These are phyloP conservation scores for Hyphantria cunea DNA, from an alignment of 1,140 invertebrate species.

Conservation along the genomic window DNA sequence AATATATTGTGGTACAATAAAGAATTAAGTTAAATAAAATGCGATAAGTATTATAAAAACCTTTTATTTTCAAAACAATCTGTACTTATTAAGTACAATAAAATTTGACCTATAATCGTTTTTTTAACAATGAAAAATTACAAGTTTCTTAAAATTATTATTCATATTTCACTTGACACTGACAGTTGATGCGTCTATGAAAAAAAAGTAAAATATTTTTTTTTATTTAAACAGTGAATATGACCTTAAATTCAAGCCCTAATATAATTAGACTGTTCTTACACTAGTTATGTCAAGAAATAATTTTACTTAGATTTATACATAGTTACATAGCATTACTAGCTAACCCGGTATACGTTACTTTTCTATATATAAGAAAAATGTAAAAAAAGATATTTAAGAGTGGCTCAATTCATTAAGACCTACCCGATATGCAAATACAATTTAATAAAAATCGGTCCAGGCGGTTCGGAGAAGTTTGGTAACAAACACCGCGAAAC, in stretches of 20 bases:
- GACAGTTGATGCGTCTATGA: conserved; percentile 20
- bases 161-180: conserved; percentile 27
- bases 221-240: conserved; percentile 13
- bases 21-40: conserved; percentile 40
- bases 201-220: conserved; percentile 10
- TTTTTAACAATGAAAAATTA: conserved; percentile 57
- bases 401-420: no score
- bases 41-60: no score
- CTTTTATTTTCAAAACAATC: conserved; percentile 64
- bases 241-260: conserved; percentile 18
- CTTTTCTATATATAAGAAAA: no score
- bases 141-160: conserved; percentile 36
- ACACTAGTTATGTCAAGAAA: background rate
- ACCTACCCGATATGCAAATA: no score
- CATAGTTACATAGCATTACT: no score
- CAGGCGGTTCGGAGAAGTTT: no score
- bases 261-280: conserved; percentile 12
- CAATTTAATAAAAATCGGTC: no score
- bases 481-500: no score
- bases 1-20: no score
- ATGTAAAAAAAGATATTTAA: no score
- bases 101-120: conserved; percentile 50
- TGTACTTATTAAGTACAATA: conserved; percentile 64
- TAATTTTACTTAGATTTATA: no score
- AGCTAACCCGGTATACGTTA: no score